These are phyloP conservation scores for Euphonia xanthogaster DNA, from an alignment of 2,797 vertebrate species.

Conservation along the genomic window DNA sequence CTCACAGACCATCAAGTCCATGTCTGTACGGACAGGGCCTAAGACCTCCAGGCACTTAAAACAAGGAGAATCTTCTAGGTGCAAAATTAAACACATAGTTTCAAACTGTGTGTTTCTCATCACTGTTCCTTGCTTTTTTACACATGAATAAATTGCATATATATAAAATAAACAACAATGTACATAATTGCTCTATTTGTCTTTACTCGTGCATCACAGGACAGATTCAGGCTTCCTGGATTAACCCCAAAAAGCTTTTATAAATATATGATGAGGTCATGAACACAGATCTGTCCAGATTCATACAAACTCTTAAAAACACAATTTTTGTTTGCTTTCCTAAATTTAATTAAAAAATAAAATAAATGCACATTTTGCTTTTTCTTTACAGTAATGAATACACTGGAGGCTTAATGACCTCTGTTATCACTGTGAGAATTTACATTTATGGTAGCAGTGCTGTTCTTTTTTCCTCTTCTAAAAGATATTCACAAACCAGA, in stretches of 20 bases:
- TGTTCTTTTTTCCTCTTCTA: neutral
- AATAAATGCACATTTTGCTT: neutral
- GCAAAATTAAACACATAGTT: neutral
- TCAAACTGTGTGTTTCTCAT: neutral
- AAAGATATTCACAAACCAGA: conserved; percentile 3
- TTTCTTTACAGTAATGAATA: conserved; percentile 39
- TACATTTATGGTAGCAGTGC: neutral
- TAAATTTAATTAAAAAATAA: conserved; percentile 9
- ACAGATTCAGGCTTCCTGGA: neutral
- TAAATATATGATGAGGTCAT: neutral
- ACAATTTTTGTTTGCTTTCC: neutral
- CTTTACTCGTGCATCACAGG: neutral
- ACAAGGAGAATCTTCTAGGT: neutral
- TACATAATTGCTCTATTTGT: neutral
- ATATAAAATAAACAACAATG: neutral
- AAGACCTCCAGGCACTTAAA: neutral
- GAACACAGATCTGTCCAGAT: neutral
- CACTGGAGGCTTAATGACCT: conserved; percentile 1
- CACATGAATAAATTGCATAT: neutral
- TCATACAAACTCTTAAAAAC: neutral
- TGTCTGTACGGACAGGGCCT: neutral
- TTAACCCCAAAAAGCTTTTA: neutral
- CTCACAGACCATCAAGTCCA: neutral
- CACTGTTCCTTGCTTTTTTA: neutral
- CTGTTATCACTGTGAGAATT: neutral